Conservation (phyloP, 2,113 vertebrate genomes). For the Ploceus nigricollis region DNA sequence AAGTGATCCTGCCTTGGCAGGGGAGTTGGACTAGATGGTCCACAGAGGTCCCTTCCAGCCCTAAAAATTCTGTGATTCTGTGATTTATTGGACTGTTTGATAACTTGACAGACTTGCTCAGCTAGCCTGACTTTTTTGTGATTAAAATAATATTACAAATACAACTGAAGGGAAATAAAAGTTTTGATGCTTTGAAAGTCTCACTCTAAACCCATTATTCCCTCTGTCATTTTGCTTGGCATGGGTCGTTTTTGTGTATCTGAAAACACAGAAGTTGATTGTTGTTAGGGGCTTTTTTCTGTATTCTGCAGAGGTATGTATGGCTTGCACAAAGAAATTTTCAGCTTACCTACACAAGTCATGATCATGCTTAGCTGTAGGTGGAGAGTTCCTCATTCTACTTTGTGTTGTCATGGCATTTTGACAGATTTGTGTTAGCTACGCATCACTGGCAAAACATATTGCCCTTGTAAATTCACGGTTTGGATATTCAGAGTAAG, state of each 20-base stretch:
- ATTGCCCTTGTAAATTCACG: conserved; percentile 68
- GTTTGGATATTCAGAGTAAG: conserved; percentile 68
- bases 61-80: background rate
- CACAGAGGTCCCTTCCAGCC: background rate
- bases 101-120: background rate
- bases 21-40: background rate
- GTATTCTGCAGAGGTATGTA: background rate
- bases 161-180: background rate
- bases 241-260: background rate
- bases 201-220: accelerated
- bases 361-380: background rate
- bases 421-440: conserved; percentile 48
- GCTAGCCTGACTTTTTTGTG: background rate
- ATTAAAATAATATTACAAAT: background rate
- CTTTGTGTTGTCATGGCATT: conserved; percentile 32
- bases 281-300: background rate
- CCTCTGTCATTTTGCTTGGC: background rate
- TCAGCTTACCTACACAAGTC: background rate
- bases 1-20: background rate
- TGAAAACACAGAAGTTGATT: background rate
- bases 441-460: background rate
- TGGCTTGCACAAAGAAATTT: background rate
- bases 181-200: background rate
- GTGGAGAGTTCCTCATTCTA: background rate
- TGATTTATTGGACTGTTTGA: background rate